Conservation (phyloP, 2,113 vertebrate species). For the Vidua chalybeata region DNA sequence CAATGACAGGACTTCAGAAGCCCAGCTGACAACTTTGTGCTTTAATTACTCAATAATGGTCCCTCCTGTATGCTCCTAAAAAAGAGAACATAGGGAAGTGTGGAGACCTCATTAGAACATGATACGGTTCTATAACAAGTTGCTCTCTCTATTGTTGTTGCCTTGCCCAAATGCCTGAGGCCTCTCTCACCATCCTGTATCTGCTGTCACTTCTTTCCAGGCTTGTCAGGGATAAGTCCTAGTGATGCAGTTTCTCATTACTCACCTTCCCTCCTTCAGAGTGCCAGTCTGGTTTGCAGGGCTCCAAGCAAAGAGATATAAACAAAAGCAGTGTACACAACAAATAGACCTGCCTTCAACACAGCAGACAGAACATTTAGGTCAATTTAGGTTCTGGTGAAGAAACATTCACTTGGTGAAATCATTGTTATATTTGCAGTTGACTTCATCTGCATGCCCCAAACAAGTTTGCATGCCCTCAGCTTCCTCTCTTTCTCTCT, state of each 20-base stretch:
- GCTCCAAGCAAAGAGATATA: neutral
- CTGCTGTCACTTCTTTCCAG: neutral
- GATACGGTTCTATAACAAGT: slow-evolving; percentile 2
- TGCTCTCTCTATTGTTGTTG: neutral
- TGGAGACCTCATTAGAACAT: neutral
- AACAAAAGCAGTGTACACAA: neutral
- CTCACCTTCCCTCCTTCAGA: neutral
- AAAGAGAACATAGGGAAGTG: neutral
- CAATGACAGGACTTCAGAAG: neutral
- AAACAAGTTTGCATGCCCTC: neutral
- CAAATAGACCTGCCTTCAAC: neutral
- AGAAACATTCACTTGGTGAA: neutral
- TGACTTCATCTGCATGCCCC: neutral
- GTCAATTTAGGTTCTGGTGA: neutral
- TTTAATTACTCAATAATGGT: neutral
- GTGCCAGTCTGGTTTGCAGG: neutral
- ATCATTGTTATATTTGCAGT: neutral
- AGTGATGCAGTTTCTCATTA: neutral
- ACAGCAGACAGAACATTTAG: neutral
- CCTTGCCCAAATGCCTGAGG: neutral
- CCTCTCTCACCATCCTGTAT: neutral
- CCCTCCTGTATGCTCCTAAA: neutral
- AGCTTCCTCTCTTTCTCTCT: neutral
- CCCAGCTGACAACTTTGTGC: neutral
- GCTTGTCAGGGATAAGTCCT: neutral